These are phyloP conservation scores for Agrilus biguttatus DNA, from an alignment of 2,888 invertebrate species.

Conservation along the genomic window DNA sequence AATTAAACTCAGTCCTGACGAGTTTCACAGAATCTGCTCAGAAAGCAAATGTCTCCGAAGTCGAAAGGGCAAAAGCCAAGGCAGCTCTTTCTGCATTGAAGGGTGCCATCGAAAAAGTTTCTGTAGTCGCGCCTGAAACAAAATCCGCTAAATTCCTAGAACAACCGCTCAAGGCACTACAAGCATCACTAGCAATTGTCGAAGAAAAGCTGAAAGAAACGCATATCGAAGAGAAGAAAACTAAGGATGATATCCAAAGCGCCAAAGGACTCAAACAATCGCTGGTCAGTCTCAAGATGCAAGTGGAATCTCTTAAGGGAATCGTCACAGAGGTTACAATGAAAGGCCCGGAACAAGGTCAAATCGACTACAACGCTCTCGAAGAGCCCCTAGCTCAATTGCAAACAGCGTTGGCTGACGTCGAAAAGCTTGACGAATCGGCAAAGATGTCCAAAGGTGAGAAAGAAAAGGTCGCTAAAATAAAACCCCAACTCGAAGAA, in stretches of 20 bases:
- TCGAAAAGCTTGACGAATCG: not conserved
- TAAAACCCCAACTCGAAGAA: conserved; percentile 1
- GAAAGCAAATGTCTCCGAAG: too few relatives aligned
- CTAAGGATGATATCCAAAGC: too few relatives aligned
- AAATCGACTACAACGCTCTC: too few relatives aligned
- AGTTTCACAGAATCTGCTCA: too few relatives aligned
- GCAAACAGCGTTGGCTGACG: not conserved
- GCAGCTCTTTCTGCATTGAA: conserved; percentile 3
- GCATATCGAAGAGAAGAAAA: too few relatives aligned
- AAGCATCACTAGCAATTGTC: not conserved
- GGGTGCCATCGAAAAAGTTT: conserved; percentile 2
- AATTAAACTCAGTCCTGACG: too few relatives aligned
- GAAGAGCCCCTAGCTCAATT: too few relatives aligned
- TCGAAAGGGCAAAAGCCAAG: conserved; percentile 2
- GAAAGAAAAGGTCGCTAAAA: conserved; percentile 1
- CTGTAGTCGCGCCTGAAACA: conserved; percentile 1
- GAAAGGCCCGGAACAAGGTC: too few relatives aligned
- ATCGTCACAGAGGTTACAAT: too few relatives aligned
- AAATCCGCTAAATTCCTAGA: conserved; percentile 6
- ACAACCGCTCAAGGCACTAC: not conserved
- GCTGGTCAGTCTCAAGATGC: too few relatives aligned
- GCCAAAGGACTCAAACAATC: too few relatives aligned
- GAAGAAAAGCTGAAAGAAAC: not conserved
- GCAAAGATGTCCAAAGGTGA: not conserved
- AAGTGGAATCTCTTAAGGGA: too few relatives aligned